Conservation (phyloP, 2,797 vertebrate species). For the Lepidocolaptes lacrymiger region DNA sequence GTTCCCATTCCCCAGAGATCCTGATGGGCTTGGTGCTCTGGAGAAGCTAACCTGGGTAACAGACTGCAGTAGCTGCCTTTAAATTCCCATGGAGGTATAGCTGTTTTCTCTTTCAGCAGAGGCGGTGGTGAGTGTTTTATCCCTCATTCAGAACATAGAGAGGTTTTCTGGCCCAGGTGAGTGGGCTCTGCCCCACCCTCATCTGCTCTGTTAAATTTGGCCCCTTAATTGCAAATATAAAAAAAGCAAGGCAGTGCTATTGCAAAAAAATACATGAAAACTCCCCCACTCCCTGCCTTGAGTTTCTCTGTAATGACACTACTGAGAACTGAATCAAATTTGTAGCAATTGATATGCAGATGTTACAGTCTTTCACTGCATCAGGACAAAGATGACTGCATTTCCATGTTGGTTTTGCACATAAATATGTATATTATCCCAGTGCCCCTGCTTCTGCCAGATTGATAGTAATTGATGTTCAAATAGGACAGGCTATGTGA, state of each 20-base stretch:
- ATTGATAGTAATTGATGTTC: not conserved
- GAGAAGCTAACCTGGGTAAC: not conserved
- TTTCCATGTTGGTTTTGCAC: slow-evolving; percentile 34
- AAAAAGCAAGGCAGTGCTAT: not conserved
- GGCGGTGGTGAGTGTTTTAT: not conserved
- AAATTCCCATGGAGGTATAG: not conserved
- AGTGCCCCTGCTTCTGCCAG: not conserved
- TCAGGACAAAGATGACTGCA: not conserved
- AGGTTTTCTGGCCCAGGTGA: not conserved
- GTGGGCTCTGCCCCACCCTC: not conserved
- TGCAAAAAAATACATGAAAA: not conserved
- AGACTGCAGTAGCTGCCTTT: not conserved
- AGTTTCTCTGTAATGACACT: slow-evolving; percentile 7
- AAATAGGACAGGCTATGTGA: not conserved
- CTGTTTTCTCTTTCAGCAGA: not conserved
- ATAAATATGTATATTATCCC: slow-evolving; percentile 47
- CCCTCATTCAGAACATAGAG: not conserved
- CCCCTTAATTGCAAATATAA: not conserved
- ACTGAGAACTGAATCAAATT: slow-evolving; percentile 33
- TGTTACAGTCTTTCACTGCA: slow-evolving; percentile 38
- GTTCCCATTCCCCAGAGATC: not conserved
- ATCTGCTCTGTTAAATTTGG: not conserved
- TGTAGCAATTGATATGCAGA: slow-evolving; percentile 63
- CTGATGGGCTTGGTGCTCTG: not conserved
- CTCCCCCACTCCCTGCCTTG: not conserved